Conservation (phyloP, 2,888 invertebrate species). For the Myopa tessellatipennis region DNA sequence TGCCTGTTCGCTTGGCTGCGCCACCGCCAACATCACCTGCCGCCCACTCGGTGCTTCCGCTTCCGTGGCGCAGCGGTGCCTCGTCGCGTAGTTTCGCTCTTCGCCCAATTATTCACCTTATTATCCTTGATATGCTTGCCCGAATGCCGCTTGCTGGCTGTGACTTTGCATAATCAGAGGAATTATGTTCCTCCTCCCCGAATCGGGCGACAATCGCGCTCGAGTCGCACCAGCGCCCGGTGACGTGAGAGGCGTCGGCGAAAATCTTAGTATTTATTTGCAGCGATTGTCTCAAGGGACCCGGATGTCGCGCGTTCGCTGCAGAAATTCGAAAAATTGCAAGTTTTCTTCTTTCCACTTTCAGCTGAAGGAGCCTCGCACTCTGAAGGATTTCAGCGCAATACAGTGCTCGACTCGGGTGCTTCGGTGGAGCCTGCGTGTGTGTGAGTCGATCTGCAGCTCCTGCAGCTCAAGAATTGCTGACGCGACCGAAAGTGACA, state of each 20-base stretch:
- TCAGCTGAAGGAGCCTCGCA: slow-evolving; percentile 10
- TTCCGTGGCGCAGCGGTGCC: neutral
- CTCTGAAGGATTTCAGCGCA: neutral
- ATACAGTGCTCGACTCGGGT: neutral
- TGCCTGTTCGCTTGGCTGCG: neutral
- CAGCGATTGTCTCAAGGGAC: slow-evolving; percentile 38
- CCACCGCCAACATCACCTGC: neutral
- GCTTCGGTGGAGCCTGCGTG: neutral
- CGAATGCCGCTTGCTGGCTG: slow-evolving; percentile 48
- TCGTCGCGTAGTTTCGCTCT: neutral
- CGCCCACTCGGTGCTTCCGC: neutral
- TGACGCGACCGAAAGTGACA: slow-evolving; percentile 54
- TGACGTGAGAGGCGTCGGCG: slow-evolving; percentile 59
- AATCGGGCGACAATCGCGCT: slow-evolving; percentile 23
- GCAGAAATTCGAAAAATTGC: slow-evolving; percentile 53
- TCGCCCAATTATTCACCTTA: slow-evolving; percentile 31
- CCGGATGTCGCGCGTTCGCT: neutral
- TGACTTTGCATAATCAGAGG: slow-evolving; percentile 54
- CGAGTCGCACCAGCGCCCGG: slow-evolving; percentile 41
- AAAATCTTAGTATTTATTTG: slow-evolving; percentile 59
- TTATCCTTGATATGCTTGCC: slow-evolving; percentile 43
- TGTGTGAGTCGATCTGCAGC: slow-evolving; percentile 41
- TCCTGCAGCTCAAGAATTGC: slow-evolving; percentile 61
- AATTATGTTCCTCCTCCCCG: slow-evolving; percentile 45
- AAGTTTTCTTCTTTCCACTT: slow-evolving; percentile 50